Base-by-base conservation (phyloP, 1,140 invertebrate species). In the Magallana angulata region DNA sequence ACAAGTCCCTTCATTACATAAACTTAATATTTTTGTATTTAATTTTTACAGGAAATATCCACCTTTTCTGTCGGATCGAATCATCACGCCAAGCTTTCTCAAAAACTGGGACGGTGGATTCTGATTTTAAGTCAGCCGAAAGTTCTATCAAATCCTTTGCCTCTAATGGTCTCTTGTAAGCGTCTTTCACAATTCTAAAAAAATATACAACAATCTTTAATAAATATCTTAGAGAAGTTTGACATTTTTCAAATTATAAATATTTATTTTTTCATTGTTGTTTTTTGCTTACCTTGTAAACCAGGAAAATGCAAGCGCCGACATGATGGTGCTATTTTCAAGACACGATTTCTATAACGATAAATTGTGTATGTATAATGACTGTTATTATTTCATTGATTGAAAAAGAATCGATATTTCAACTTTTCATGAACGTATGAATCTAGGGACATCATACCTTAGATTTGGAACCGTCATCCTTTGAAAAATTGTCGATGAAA, bases 261-360 rank as follows among this genome's bases (percentile, higher is more conserved):
- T 5, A 48, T 48, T 48, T 48, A 4, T 48, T 48, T 48, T 48
- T 48, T 48, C 5, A 4, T 48, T 48, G 2, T 48, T 48, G 2
- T 48, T 48, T 48, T 48, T 48, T 76, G 9, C 68, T 76, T 76
- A 76, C 68, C 18, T 12, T 30, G 68, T 76, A 76, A 76, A 76
- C 68, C 68, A 76, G 5, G 68, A 76, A 76, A 76, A 76, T 12
- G 68, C 12, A 18, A 76, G 24, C 36, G 14, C 36, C 7, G 68
- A 76, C 6, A 76, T 18, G 36, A 76, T 30, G 24, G 68, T 48
- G 36, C 68, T 76, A 8, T 76, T 76, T 12, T 76, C 68, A 76
- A 30, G 8, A 11, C 18, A 76, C 11, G 18, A 30, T 76, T 76
- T 76, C 68, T 76, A n/a, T 11, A 16, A 30, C 5, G 14, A 76